A percentile compares a stretch with the other conserved stretches of the same genome.
These are phyloP conservation scores for Gymnodraco acuticeps DNA, from an alignment of 2,797 vertebrate species.

Conservation along the genomic window DNA sequence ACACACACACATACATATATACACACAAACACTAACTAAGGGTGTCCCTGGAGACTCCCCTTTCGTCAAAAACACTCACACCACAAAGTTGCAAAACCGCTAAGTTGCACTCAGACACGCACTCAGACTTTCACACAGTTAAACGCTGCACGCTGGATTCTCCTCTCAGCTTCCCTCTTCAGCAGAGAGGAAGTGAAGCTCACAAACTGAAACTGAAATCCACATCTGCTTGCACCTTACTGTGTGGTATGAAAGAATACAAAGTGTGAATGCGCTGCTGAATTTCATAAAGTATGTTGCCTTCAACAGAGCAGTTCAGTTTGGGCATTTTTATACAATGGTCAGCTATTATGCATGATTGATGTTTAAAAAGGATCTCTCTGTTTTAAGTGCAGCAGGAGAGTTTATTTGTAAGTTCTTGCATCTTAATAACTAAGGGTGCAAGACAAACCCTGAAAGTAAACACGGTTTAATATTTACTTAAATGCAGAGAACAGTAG, in stretches of 20 bases:
- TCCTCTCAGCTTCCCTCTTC: conserved; percentile 79
- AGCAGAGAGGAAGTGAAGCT: conserved; percentile 78
- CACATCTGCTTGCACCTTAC: conserved; percentile 51
- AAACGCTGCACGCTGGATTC: conserved; percentile 69
- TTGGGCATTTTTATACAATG: neutral
- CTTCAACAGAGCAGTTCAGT: neutral
- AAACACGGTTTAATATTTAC: conserved; percentile 18
- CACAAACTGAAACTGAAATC: conserved; percentile 80
- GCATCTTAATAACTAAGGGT: neutral
- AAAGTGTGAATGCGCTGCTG: neutral
- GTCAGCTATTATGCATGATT: neutral
- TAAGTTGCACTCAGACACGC: conserved; percentile 58
- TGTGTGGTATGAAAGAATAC: conserved; percentile 7
- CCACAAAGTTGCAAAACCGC: conserved; percentile 73
- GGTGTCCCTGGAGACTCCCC: conserved; percentile 87
- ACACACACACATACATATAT: conserved; percentile 25
- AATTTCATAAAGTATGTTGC: neutral
- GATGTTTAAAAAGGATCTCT: neutral
- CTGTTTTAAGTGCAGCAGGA: neutral
- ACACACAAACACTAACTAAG: conserved; percentile 44
- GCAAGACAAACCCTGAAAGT: conserved; percentile 30
- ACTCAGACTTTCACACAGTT: conserved; percentile 49
- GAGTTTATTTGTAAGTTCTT: neutral
- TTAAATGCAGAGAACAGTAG: neutral
- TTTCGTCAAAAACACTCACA: conserved; percentile 68